Evolutionary conservation across 2,888 invertebrate species (phyloP), one percentile per base, ranked within the genome.

Genomic region (Noctua pronuba): DNA sequence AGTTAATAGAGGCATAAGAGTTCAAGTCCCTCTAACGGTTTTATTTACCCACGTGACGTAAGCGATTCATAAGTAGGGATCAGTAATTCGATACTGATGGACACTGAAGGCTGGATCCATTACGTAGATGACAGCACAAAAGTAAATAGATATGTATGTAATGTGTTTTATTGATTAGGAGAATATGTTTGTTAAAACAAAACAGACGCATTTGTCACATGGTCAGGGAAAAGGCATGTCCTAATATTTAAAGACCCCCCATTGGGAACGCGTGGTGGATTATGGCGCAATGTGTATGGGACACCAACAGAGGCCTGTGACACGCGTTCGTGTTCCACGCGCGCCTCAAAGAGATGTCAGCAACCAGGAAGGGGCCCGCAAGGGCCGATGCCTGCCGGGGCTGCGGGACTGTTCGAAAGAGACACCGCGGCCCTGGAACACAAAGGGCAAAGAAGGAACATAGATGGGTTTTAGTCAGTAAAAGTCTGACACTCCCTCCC

Each of bases 31-130:
- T 52, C 52, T 60, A 79, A 82, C n/a, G 21, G 67, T 67, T 67
- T 58, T 44, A 76, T 83, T 78, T 60, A 79, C 44, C n/a, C 21
- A 38, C 38, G 71, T 75, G 81, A 83, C 81, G 75, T 66, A 72
- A 83, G 75, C 85, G 60, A 24, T 72, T 64, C 38, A 55, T 72
- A 79, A 79, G 69, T 46, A 80, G 52, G 71, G 80, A 74, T 84
- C 72, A 79, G 82, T 74, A 82, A 82, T 72, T 80, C 64, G 68
- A 82, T 75, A 55, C 79, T 83, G 46, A 83, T 62, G 46, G 62
- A 38, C 41, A 46, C 44, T n/a, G 52, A 83, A 64, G 83, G 67
- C 52, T 65, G 49, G 38, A 79, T 62, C 66, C 21, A 83, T 81
- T 71, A 35, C 21, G 38, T 46, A 44, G 28, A 55, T 79, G 71